phyloP scores from a whole-genome alignment of 2,888 invertebrate species.

The Conus canariensis region DNA sequence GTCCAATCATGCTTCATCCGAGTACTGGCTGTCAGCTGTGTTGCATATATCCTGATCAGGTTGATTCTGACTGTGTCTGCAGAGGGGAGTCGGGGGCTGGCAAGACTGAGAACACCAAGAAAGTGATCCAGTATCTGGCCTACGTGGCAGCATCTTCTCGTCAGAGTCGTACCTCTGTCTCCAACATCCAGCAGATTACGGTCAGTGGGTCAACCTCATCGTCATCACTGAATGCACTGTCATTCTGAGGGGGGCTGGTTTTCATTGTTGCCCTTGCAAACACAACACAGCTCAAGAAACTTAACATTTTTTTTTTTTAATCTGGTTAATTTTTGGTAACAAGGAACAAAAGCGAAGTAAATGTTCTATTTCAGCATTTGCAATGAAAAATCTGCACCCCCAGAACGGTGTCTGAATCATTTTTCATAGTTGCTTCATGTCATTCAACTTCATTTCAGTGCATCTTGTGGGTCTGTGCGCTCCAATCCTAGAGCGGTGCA shows the following conservation, averaged over 20 bases:
- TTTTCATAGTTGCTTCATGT: neutral
- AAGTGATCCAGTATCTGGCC: conserved; percentile 99
- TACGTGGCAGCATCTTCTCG: conserved; percentile 95
- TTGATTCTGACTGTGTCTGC: conserved; percentile 46
- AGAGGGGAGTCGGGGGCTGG: conserved; percentile 99
- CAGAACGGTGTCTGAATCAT: neutral
- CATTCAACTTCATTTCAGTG: conserved; percentile 4
- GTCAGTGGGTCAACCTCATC: conserved; percentile 50
- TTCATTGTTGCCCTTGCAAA: neutral
- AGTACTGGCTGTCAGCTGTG: no score
- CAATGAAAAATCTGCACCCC: neutral
- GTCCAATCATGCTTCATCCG: no score
- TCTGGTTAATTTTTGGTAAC: neutral
- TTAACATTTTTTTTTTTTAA: neutral
- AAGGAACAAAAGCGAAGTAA: neutral
- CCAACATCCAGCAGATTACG: conserved; percentile 58
- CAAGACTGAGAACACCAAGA: conserved; percentile 99
- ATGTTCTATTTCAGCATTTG: neutral
- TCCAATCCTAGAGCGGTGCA: neutral
- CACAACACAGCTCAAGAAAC: no score
- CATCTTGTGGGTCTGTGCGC: neutral
- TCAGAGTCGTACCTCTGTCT: conserved; percentile 66
- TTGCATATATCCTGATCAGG: no score
- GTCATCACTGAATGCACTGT: neutral
- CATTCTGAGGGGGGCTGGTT: neutral